phyloP scores from a whole-genome alignment of 2,797 vertebrate genomes.

The Lepilemur ruficaudatus region DNA sequence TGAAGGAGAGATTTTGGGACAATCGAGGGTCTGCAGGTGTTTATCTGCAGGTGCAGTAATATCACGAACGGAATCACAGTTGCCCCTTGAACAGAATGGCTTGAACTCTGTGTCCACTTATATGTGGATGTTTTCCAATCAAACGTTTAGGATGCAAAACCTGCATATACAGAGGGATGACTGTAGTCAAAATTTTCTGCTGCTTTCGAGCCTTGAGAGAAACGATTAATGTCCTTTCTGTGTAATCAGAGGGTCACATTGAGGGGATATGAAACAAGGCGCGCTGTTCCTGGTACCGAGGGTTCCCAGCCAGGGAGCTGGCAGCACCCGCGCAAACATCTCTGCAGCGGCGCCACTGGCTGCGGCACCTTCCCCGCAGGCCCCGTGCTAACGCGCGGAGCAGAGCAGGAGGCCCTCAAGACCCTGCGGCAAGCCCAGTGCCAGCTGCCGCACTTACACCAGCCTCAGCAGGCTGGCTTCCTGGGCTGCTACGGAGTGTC shows the following conservation, averaged over 20 bases:
- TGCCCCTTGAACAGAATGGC: neutral
- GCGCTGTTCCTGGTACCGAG: no score
- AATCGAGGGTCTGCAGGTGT: no score
- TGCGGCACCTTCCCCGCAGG: neutral
- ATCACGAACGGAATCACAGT: neutral
- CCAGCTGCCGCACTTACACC: neutral
- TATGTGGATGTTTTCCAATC: neutral
- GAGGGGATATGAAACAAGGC: neutral
- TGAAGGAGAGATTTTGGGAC: neutral
- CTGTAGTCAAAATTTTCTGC: neutral
- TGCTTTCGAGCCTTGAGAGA: neutral
- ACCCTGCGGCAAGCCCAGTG: neutral
- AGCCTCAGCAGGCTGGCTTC: neutral
- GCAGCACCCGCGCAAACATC: fast-evolving
- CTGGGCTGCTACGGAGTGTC: neutral
- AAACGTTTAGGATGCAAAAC: neutral
- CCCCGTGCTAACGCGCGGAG: neutral
- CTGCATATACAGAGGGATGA: neutral
- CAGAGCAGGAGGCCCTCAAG: neutral
- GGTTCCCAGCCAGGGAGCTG: neutral
- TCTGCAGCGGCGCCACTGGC: fast-evolving
- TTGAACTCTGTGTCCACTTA: neutral
- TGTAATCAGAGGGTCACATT: no score
- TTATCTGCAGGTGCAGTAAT: neutral
- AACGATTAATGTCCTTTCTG: neutral